phyloP scores from a whole-genome alignment of 2,888 invertebrate genomes.

The Thelaira solivaga region DNA sequence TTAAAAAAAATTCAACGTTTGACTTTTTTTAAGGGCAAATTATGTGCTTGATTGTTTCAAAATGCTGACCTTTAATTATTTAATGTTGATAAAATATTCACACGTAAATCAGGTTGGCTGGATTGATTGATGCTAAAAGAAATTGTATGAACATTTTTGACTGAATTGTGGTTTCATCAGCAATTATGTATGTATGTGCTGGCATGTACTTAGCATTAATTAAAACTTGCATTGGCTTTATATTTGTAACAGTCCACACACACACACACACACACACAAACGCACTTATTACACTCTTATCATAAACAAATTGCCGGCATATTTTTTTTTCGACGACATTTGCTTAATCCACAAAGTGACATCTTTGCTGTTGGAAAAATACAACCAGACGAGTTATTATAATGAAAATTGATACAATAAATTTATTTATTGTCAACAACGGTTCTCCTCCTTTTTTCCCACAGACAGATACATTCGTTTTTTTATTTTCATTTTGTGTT shows the following conservation, averaged over 20 bases:
- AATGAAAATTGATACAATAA: conserved; percentile 46
- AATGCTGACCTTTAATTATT: not conserved
- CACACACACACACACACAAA: too few relatives aligned
- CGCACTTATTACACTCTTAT: not conserved
- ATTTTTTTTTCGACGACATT: too few relatives aligned
- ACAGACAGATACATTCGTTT: not conserved
- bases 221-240: not conserved
- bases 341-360: conserved; percentile 35
- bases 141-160: conserved; percentile 3
- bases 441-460: not conserved
- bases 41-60: not conserved
- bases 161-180: conserved; percentile 54
- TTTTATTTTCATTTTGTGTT: not conserved
- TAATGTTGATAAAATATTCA: not conserved
- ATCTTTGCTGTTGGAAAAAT: conserved; percentile 14
- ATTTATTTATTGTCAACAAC: too few relatives aligned
- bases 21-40: not conserved
- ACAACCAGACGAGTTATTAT: not conserved
- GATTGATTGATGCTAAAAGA: conserved; percentile 5
- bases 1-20: too few relatives aligned
- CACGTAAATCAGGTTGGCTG: not conserved
- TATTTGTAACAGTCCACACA: too few relatives aligned
- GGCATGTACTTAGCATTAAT: too few relatives aligned
- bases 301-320: too few relatives aligned
- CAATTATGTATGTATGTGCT: conserved; percentile 31